Base-by-base conservation (phyloP, 2,797 vertebrate genomes). In the Chaunax sp. region DNA sequence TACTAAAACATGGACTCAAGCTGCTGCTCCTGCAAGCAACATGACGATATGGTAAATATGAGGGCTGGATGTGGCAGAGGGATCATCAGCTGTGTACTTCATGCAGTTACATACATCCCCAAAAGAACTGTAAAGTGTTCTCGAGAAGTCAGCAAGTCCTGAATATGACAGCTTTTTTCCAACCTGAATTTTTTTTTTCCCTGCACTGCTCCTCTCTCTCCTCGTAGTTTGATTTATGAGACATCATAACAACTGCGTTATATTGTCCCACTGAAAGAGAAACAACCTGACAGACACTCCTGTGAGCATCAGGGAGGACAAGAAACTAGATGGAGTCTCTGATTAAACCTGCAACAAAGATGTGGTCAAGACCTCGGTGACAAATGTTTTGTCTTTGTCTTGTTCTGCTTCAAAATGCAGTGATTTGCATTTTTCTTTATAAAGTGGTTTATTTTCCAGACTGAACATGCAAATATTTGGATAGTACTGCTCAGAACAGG, bases 391-490 rank as follows among this genome's bases (percentile, higher is more conserved):
- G 55, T 73, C 55, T 83, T 80, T 41, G 20, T 74, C 47, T 43
- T 49, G 23, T 57, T 9, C 28, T 28, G 57, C 35, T 67, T 57
- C 41, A 63, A 80, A 61, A 41, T 64, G 60, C 50, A 47, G 10
- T n/a, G 8, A 61, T 75, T 73, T 70, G 58, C 44, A 73, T 77
- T 78, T 77, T 75, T 49, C 6, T 35, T 35, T 35, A 49, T 49
- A 58, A 47, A 50, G 38, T 56, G 51, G 45, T 61, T 49, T 53
- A 64, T 72, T 83, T 78, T 80, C 41, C 50, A 56, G 37, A 73
- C 72, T 73, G 14, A 66, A 46, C 63, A 65, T 75, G 67, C 67
- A 75, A 71, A 77, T 62, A 69, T 85, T 72, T 71, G 23, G 41
- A 74, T 57, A 28, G 6, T 35, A 37, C 62, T 38, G 37, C 38